Evolutionary conservation across 2,888 invertebrate genomes (phyloP).

Genomic region (Lottia scabra): DNA sequence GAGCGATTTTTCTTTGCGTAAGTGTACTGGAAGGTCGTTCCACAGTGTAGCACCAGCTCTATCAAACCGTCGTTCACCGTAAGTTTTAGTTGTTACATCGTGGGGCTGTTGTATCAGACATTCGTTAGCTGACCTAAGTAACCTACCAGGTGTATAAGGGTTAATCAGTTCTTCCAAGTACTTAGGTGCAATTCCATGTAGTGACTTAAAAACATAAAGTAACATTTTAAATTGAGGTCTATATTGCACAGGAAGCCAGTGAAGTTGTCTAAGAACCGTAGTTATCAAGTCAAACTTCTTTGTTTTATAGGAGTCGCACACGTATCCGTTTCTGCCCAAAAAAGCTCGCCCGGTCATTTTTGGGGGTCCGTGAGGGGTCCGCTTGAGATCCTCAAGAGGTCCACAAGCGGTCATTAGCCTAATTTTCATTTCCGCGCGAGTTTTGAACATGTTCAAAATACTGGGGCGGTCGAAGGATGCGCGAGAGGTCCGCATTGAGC

Average conservation of each 20-base stretch:
- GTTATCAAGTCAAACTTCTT: conserved; percentile 12
- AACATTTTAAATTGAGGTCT: conserved; percentile 12
- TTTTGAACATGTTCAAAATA: too few species aligned
- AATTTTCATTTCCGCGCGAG: too few species aligned
- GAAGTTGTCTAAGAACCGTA: conserved; percentile 9
- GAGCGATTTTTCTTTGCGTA: too few species aligned
- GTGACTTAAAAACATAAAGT: conserved; percentile 3
- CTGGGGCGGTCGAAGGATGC: too few species aligned
- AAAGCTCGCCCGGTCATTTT: too few species aligned
- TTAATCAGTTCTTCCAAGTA: conserved; percentile 3
- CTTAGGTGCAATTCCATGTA: conserved; percentile 2
- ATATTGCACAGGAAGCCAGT: conserved; percentile 15
- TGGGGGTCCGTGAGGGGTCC: too few species aligned
- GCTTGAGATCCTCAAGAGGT: too few species aligned
- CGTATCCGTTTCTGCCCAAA: too few species aligned
- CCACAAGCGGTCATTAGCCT: too few species aligned
- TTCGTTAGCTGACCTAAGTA: background rate
- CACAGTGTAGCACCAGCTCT: background rate
- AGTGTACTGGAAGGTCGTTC: conserved; percentile 4
- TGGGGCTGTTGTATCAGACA: background rate
- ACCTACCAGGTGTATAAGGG: conserved; percentile 1
- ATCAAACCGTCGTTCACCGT: conserved; percentile 10
- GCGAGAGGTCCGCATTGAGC: too few species aligned
- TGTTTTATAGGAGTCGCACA: too few species aligned
- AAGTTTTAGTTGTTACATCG: conserved; percentile 5